These are phyloP conservation scores for Ptychadena robeensis DNA, from an alignment of 2,797 vertebrate species.

Conservation along the genomic window DNA sequence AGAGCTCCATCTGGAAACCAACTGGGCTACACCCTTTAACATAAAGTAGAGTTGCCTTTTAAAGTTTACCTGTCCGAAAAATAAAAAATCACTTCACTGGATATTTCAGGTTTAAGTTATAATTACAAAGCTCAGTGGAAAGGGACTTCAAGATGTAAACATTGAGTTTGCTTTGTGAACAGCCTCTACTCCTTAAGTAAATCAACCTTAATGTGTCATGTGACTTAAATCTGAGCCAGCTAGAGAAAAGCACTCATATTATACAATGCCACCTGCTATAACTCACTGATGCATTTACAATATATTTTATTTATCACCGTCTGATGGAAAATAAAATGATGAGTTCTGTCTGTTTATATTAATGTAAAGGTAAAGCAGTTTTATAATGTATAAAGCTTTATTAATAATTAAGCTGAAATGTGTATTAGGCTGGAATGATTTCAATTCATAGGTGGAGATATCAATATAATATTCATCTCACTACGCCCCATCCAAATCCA, in stretches of 20 bases:
- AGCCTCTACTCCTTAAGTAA: no score
- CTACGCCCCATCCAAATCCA: slow-evolving; percentile 13
- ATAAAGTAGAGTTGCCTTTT: no score
- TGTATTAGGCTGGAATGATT: not conserved
- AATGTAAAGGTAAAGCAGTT: not conserved
- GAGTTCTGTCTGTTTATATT: not conserved
- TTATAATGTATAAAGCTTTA: not conserved
- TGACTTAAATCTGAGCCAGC: not conserved
- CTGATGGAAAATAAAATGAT: not conserved
- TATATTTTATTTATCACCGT: not conserved
- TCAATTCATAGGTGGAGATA: slow-evolving; percentile 2
- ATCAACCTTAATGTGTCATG: not conserved
- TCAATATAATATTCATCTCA: not conserved
- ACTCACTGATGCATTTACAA: not conserved
- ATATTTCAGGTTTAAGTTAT: no score
- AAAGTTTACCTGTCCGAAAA: no score
- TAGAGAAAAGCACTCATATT: not conserved
- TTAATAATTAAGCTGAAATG: not conserved
- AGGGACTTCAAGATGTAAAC: no score
- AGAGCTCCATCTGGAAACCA: no score
- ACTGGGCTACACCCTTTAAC: no score
- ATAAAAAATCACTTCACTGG: no score
- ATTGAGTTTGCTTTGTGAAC: no score
- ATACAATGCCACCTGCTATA: not conserved
- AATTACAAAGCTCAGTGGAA: no score